These are phyloP conservation scores for Ophioninae sp. DNA, from an alignment of 2,888 invertebrate genomes.

Conservation along the genomic window DNA sequence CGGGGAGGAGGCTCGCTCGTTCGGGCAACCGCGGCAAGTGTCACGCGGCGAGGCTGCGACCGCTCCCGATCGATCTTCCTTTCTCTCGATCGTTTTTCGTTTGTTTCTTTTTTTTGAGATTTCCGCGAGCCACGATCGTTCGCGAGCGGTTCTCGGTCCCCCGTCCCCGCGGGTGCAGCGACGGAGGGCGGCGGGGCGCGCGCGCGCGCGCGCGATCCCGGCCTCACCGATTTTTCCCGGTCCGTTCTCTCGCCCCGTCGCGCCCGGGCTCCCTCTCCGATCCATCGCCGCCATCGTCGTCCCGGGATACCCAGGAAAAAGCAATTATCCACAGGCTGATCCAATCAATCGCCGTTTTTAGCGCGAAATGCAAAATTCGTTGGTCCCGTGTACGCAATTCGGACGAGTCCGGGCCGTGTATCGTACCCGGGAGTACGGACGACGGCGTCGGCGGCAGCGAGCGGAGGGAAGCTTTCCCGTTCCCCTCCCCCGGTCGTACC, in stretches of 20 bases:
- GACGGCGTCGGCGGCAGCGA: neutral
- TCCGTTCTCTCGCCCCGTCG: slow-evolving; percentile 43
- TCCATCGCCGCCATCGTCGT: slow-evolving; percentile 59
- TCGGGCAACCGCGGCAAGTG: slow-evolving; percentile 7
- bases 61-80: neutral
- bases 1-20: neutral
- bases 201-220: too few species aligned
- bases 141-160: slow-evolving; percentile 49
- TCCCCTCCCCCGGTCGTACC: slow-evolving; percentile 21
- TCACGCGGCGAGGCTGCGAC: neutral
- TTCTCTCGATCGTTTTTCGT: slow-evolving; percentile 1
- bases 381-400: slow-evolving; percentile 59
- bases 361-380: slow-evolving; percentile 66
- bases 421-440: neutral
- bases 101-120: slow-evolving; percentile 18
- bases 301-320: slow-evolving; percentile 63
- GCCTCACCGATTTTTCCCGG: slow-evolving; percentile 46
- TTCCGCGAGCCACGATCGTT: slow-evolving; percentile 64
- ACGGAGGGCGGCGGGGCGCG: neutral
- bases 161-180: neutral
- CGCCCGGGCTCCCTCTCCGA: slow-evolving; percentile 40
- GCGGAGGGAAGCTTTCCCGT: too few species aligned
- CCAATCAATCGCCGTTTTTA: slow-evolving; percentile 68
- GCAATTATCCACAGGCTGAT: slow-evolving; percentile 67
- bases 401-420: slow-evolving; percentile 30